These are phyloP conservation scores for Lethrus apterus DNA, from an alignment of 1,140 invertebrate species.

Conservation along the genomic window DNA sequence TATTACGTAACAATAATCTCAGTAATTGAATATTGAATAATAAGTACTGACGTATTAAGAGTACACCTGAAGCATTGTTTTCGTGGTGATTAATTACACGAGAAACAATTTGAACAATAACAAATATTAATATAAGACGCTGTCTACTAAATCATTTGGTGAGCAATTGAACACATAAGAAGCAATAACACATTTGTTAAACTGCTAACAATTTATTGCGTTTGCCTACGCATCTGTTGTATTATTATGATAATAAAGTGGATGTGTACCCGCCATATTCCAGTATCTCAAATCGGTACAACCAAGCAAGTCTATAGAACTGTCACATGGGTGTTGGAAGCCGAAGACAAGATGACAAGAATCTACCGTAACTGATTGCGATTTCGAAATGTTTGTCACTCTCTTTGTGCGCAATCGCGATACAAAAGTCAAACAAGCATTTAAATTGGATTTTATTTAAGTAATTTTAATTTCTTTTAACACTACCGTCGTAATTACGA, in stretches of 20 bases:
- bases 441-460: too few relatives aligned
- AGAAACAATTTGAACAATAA: background rate
- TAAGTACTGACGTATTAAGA: too few relatives aligned
- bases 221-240: conserved; percentile 10
- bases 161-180: conserved; percentile 1
- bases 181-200: conserved; percentile 8
- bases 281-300: conserved; percentile 1
- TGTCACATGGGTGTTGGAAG: conserved; percentile 4
- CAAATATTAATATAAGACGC: background rate
- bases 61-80: too few relatives aligned
- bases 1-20: too few relatives aligned
- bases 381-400: too few relatives aligned
- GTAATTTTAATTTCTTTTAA: too few relatives aligned
- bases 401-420: too few relatives aligned
- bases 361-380: too few relatives aligned
- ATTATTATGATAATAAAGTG: conserved; percentile 13
- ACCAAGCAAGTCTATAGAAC: conserved; percentile 5
- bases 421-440: too few relatives aligned
- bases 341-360: too few relatives aligned
- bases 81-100: too few relatives aligned
- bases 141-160: conserved; percentile 2
- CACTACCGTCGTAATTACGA: conserved; percentile 7
- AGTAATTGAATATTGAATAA: too few relatives aligned
- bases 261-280: background rate
- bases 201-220: conserved; percentile 8